These are phyloP conservation scores for Leptinotarsa haldemani DNA, from an alignment of 2,888 invertebrate species.

Conservation along the genomic window DNA sequence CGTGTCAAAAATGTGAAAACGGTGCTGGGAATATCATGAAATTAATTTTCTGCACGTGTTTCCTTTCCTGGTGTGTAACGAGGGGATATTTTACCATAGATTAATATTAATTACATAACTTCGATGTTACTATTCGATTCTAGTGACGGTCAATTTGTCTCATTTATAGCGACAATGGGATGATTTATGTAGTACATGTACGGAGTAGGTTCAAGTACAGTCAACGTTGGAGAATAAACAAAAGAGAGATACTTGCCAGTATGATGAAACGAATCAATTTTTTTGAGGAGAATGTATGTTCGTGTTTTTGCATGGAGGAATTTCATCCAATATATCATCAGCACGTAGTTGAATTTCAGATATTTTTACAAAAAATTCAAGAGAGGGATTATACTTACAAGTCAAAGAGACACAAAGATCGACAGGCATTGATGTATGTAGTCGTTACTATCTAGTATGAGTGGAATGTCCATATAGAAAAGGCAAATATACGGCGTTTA, in stretches of 20 bases:
- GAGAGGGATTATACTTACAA: no score
- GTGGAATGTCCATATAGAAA: no score
- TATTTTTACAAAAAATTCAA: no score
- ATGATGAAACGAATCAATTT: neutral
- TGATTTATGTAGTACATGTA: slow-evolving; percentile 4
- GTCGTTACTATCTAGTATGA: no score
- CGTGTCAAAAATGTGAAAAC: slow-evolving; percentile 6
- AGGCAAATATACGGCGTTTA: no score
- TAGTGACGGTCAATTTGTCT: slow-evolving; percentile 13
- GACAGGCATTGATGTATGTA: no score
- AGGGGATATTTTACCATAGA: slow-evolving; percentile 12
- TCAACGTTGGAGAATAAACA: neutral
- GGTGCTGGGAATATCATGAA: slow-evolving; percentile 23
- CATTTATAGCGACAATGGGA: slow-evolving; percentile 12
- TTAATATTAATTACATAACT: slow-evolving; percentile 14
- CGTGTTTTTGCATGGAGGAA: neutral
- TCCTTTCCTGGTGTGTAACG: slow-evolving; percentile 19
- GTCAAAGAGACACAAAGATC: no score
- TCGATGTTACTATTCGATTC: slow-evolving; percentile 12
- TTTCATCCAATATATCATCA: neutral
- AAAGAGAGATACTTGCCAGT: neutral
- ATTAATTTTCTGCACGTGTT: slow-evolving; percentile 28
- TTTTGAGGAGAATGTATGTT: neutral
- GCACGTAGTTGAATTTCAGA: no score
- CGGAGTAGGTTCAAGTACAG: neutral